These are phyloP conservation scores for Dendronephthya gigantea DNA, from an alignment of 64 coral and sea anemone genomes.

Conservation along the genomic window DNA sequence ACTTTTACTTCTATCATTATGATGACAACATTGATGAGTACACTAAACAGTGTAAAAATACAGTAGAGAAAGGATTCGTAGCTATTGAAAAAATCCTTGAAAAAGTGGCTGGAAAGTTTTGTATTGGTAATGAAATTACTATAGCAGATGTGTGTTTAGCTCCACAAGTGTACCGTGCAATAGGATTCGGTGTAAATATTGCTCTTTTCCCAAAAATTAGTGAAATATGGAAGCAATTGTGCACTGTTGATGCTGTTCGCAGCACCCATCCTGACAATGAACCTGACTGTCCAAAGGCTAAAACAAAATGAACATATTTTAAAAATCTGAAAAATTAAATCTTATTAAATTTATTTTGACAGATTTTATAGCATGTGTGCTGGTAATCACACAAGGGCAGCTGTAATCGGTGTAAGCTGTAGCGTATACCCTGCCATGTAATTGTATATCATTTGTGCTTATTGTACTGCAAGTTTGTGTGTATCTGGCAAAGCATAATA, in stretches of 20 bases:
- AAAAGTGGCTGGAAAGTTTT: neutral
- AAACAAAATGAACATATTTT: neutral
- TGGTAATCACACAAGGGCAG: no score
- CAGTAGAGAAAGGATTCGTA: neutral
- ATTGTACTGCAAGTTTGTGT: no score
- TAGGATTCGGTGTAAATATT: neutral
- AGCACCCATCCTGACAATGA: conserved; percentile 2
- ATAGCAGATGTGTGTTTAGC: neutral
- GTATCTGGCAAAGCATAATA: no score
- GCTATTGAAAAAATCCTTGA: conserved; percentile 1
- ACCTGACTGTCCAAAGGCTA: neutral
- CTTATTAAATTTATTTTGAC: no score
- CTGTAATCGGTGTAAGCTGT: no score
- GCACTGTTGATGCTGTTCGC: neutral
- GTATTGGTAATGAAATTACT: neutral
- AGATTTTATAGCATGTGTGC: no score
- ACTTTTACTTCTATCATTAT: neutral
- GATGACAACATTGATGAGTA: neutral
- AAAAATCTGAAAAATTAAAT: no score
- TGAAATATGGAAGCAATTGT: neutral
- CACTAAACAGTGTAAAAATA: neutral
- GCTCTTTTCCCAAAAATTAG: neutral
- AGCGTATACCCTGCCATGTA: no score
- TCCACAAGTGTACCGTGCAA: neutral
- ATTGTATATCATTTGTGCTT: no score